Conservation (phyloP, 2,113 vertebrate species). For the Galeopterus variegatus region DNA sequence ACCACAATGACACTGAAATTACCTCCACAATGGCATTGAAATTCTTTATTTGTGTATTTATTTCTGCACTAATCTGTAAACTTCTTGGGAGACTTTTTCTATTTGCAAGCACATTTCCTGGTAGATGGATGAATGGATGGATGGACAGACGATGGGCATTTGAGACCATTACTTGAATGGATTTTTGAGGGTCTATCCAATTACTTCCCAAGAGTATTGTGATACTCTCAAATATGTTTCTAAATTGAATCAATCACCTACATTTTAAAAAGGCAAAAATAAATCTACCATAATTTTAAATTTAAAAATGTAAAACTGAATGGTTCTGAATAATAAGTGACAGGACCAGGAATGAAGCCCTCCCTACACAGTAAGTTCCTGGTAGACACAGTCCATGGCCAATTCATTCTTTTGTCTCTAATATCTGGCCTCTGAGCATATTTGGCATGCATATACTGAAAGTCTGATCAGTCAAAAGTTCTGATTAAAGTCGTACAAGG, state of each 20-base stretch:
- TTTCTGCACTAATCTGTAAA: neutral
- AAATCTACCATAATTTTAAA: slow-evolving; percentile 47
- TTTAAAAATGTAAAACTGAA: slow-evolving; percentile 9
- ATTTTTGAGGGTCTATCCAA: slow-evolving; percentile 22
- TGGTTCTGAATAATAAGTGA: neutral
- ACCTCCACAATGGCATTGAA: neutral
- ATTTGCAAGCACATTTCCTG: slow-evolving; percentile 1
- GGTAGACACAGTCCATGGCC: neutral
- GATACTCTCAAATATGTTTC: neutral
- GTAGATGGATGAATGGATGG: neutral
- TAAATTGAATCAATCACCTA: slow-evolving; percentile 30
- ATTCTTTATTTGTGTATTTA: neutral
- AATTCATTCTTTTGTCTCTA: neutral
- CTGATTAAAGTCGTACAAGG: neutral
- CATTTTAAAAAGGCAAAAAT: neutral
- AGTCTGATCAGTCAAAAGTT: neutral
- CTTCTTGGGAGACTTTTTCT: neutral
- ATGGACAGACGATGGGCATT: neutral
- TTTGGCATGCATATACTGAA: neutral
- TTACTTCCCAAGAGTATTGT: neutral
- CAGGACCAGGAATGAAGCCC: neutral
- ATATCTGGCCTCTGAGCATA: neutral
- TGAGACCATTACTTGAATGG: neutral
- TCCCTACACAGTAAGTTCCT: neutral
- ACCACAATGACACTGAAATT: neutral